Evolutionary conservation across 2,113 vertebrate species (phyloP), one percentile per base, ranked within the genome.

Genomic region (Rostratula benghalensis): DNA sequence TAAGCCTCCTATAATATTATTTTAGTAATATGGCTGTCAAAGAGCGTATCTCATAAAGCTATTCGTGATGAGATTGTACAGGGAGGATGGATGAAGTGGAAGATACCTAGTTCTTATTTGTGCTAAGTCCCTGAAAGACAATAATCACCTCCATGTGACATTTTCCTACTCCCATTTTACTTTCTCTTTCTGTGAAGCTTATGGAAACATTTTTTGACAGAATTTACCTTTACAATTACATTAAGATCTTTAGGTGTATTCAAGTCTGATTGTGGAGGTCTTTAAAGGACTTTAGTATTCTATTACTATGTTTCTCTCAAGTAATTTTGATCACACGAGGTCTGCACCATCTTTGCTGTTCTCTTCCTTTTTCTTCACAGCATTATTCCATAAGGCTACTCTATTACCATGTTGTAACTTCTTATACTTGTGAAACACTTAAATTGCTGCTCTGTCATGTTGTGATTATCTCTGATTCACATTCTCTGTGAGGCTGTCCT

Each of bases 381-480:
- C 21, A 9, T 59, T 22, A 41, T 24, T 54, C 7, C 30, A 13
- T 11, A 14, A 20, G 3, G 22, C 9, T 45, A 25, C 41, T 65
- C 24, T 57, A 2, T 30, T 43, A 27, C 30, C 10, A 4, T 27
- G 51, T 50, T 68, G 3, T 71, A 0, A 14, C 22, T 13, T 75
- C 39, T 25, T 35, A 27, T 33, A 12, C 27, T 41, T 48, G 12
- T 1, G 3, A 15, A 7, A 13, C 28, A 20, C 43, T 83, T 37
- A n/a, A 22, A 39, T 13, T 78, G 28, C 25, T 41, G 0, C 39
- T 82, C 31, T 46, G 17, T 25, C 45, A 9, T 0, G 1, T 8
- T 46, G 19, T 1, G 1, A 6, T 63, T 46, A 10, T 28, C 35
- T 77, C 33, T 53, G 21, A 39, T 28, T 39, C 71, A 33, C 0